Conservation (phyloP, 2,113 vertebrate genomes). For the Gallinago media region DNA sequence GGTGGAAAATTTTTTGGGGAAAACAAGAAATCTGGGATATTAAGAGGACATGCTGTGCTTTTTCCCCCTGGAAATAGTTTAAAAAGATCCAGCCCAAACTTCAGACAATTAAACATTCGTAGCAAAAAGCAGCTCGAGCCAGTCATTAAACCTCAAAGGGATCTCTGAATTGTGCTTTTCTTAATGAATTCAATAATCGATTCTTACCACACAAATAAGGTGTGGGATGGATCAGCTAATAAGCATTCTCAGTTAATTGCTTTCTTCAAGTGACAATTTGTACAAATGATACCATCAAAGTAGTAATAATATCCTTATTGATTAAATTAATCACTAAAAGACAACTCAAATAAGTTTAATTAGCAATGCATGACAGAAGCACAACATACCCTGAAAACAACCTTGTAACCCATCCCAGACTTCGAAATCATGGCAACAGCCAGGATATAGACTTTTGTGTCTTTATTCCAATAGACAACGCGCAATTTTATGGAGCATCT, state of each 20-base stretch:
- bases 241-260: conserved; percentile 61
- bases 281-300: conserved; percentile 70
- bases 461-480: background rate
- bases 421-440: background rate
- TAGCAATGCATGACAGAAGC: conserved; percentile 49
- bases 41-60: background rate
- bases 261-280: conserved; percentile 66
- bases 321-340: conserved; percentile 69
- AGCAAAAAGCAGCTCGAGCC: background rate
- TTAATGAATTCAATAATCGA: conserved; percentile 58
- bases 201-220: conserved; percentile 53
- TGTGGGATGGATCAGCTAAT: conserved; percentile 55
- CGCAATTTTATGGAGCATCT: background rate
- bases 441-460: background rate
- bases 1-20: accelerated
- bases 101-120: background rate
- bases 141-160: conserved; percentile 13
- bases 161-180: conserved; percentile 23
- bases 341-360: conserved; percentile 59
- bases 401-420: background rate
- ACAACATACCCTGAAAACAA: background rate
- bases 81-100: background rate
- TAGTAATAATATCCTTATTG: conserved; percentile 71
- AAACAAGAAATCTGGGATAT: background rate
- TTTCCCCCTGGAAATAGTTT: background rate